Conservation (phyloP, 2,888 invertebrate genomes). For the Hedya salicella region DNA sequence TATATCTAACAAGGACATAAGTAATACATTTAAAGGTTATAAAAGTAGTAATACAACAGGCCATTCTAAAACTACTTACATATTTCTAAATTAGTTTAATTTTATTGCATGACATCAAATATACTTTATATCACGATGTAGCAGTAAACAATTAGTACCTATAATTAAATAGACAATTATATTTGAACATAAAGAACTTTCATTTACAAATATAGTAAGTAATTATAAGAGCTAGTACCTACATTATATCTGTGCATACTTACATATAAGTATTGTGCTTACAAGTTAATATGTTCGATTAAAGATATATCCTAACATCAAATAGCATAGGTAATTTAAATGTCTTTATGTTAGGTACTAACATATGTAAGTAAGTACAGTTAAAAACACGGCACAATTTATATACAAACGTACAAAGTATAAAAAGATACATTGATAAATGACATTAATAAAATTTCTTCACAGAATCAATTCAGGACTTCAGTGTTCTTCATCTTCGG, state of each 20-base stretch:
- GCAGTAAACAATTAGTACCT: too few relatives aligned
- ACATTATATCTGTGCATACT: background rate
- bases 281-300: background rate
- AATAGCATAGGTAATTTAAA: background rate
- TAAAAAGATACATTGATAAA: background rate
- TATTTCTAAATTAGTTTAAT: too few relatives aligned
- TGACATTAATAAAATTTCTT: conserved; percentile 10
- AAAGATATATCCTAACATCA: background rate
- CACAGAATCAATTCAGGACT: conserved; percentile 39
- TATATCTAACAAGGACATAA: background rate
- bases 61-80: too few relatives aligned
- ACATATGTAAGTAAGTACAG: too few relatives aligned
- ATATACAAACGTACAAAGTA: background rate
- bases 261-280: background rate
- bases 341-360: background rate
- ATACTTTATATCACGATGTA: too few relatives aligned
- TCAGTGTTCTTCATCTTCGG: conserved; percentile 61
- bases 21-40: background rate
- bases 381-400: background rate
- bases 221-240: too few relatives aligned
- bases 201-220: too few relatives aligned
- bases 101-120: too few relatives aligned
- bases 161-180: too few relatives aligned
- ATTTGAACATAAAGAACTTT: too few relatives aligned
- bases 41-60: background rate